Evolutionary conservation across 2,888 invertebrate genomes (phyloP).

Genomic region (Mesorhabditis spiculigera): DNA sequence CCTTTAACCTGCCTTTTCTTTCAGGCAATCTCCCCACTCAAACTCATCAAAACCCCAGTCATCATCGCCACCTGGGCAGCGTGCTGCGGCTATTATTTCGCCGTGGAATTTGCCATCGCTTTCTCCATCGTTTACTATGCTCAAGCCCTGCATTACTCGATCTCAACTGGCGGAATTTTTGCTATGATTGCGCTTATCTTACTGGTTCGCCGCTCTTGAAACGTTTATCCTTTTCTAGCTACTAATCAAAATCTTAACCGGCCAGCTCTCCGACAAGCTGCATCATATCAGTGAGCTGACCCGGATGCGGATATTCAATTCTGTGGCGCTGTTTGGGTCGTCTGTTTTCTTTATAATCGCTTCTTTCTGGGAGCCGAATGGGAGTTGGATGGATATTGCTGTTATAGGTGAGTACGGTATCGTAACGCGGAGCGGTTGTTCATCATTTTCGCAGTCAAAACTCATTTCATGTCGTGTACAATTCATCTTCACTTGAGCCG

Average conservation of each 20-base stretch:
- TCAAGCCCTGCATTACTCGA: neutral
- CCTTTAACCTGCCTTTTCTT: too few species aligned
- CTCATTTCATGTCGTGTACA: too few species aligned
- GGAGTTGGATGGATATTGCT: neutral
- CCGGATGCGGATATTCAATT: neutral
- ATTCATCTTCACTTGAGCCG: too few species aligned
- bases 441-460: too few species aligned
- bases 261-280: neutral
- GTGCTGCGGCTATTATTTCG: neutral
- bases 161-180: neutral
- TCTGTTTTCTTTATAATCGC: neutral
- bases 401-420: too few species aligned
- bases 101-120: neutral
- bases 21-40: neutral
- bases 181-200: neutral
- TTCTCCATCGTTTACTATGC: neutral
- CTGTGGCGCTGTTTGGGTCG: neutral
- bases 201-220: neutral
- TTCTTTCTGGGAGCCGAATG: neutral
- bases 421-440: too few species aligned
- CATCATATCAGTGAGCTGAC: neutral
- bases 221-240: neutral
- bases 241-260: neutral
- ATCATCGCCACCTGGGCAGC: neutral
- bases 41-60: constrained; percentile 2